Evolutionary conservation across 2,888 invertebrate genomes (phyloP).

Genomic region (Stramonita haemastoma): DNA sequence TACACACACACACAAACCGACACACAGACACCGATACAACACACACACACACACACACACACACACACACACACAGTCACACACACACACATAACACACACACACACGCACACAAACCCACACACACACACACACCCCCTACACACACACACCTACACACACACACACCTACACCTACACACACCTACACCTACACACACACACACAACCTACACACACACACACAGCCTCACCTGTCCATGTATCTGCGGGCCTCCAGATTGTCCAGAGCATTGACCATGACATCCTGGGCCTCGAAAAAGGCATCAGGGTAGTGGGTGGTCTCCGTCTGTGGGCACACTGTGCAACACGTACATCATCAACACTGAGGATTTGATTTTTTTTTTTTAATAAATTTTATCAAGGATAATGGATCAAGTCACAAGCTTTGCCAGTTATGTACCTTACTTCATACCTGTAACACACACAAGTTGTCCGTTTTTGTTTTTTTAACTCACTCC

Average conservation of each 20-base stretch:
- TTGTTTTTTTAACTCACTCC: neutral
- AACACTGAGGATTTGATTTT: too few species aligned
- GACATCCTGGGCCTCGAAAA: slow-evolving; percentile 94
- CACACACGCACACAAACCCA: neutral
- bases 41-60: neutral
- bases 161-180: neutral
- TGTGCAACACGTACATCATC: neutral
- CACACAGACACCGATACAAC: neutral
- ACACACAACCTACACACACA: neutral
- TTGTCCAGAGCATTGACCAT: slow-evolving; percentile 99
- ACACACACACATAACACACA: neutral
- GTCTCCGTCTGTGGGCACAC: slow-evolving; percentile 97
- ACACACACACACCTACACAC: neutral
- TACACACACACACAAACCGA: neutral
- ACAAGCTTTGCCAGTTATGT: too few species aligned
- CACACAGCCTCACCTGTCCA: slow-evolving; percentile 45
- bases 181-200: neutral
- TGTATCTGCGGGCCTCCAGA: slow-evolving; percentile 88
- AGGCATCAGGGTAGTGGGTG: slow-evolving; percentile 91
- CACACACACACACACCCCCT: neutral
- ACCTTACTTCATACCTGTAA: too few species aligned
- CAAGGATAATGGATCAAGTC: neutral
- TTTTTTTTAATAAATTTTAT: too few species aligned
- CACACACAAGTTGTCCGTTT: neutral
- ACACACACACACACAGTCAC: neutral